A percentile compares a stretch with the other conserved stretches of the same genome.
Conservation (phyloP, 2,888 invertebrate genomes). For the Maniola hyperantus region DNA sequence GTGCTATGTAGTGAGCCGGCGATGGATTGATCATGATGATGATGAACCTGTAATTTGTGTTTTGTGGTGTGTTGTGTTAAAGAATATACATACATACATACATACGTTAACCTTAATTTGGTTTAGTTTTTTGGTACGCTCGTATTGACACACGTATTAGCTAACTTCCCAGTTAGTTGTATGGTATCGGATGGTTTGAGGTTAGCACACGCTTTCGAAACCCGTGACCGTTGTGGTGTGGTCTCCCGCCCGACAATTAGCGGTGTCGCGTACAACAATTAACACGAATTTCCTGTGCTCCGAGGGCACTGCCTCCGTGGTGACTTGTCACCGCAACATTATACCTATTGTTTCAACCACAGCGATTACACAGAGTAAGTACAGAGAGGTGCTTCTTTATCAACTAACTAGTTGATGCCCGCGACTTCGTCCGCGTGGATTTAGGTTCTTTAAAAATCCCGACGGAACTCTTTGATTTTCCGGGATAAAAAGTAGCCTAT, state of each 20-base stretch:
- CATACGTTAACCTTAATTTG: neutral
- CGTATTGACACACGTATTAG: conserved; percentile 2
- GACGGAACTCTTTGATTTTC: no score
- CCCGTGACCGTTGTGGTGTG: conserved; percentile 57
- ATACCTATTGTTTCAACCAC: neutral
- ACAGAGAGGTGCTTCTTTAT: neutral
- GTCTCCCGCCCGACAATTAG: conserved; percentile 71
- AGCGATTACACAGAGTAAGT: neutral
- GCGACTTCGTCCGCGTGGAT: no score
- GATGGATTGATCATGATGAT: no score
- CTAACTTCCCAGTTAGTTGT: conserved; percentile 3
- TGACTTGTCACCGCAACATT: conserved; percentile 39
- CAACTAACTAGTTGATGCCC: neutral
- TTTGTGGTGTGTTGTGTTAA: no score
- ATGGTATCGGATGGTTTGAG: conserved; percentile 17
- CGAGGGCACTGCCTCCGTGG: conserved; percentile 58
- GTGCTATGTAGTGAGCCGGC: no score
- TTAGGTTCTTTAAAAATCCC: no score
- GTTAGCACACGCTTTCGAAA: conserved; percentile 41
- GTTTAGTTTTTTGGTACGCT: neutral
- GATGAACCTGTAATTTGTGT: no score
- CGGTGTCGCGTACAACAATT: conserved; percentile 63
- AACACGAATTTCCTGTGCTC: conserved; percentile 79
- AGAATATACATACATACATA: no score
- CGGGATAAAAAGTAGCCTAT: no score